phyloP scores from a whole-genome alignment of 2,888 invertebrate genomes.

The Drosophila phalerata region DNA sequence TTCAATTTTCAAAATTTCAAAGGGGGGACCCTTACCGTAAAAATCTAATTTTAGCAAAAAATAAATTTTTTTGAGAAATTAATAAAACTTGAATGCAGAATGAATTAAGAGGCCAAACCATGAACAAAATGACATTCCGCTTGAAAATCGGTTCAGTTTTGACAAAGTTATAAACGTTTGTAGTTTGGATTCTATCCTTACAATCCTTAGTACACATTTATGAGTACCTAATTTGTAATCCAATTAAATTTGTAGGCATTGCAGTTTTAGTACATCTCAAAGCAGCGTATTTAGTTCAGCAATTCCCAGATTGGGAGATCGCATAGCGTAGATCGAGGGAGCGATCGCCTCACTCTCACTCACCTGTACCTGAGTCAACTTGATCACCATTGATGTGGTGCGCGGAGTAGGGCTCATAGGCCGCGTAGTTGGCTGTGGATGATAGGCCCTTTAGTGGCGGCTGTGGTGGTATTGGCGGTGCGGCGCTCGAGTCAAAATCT shows the following conservation, averaged over 20 bases:
- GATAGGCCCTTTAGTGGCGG: slow-evolving; percentile 89
- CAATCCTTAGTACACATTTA: neutral
- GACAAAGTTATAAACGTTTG: too few relatives aligned
- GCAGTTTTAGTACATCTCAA: slow-evolving; percentile 20
- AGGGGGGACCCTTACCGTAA: too few relatives aligned
- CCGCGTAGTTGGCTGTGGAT: slow-evolving; percentile 40
- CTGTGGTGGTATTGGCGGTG: slow-evolving; percentile 87
- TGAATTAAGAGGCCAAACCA: too few relatives aligned
- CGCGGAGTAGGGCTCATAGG: slow-evolving; percentile 85
- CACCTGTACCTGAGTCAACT: slow-evolving; percentile 47
- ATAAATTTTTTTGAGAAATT: too few relatives aligned
- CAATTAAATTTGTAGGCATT: neutral
- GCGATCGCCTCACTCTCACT: slow-evolving; percentile 44
- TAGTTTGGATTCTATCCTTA: too few relatives aligned
- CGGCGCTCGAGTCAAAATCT: slow-evolving; percentile 83
- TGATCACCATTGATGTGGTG: slow-evolving; percentile 50
- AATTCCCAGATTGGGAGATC: slow-evolving; percentile 1
- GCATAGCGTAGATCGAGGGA: slow-evolving; percentile 7
- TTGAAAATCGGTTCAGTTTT: too few relatives aligned
- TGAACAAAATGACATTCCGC: too few relatives aligned
- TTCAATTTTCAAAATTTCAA: too few relatives aligned
- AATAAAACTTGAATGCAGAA: too few relatives aligned
- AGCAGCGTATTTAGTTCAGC: slow-evolving; percentile 15
- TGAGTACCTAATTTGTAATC: neutral
- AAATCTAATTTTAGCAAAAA: too few relatives aligned